Evolutionary conservation across 2,797 vertebrate species (phyloP), one percentile per base, ranked within the genome.

Genomic region (Petrocephalus schoutedeni): DNA sequence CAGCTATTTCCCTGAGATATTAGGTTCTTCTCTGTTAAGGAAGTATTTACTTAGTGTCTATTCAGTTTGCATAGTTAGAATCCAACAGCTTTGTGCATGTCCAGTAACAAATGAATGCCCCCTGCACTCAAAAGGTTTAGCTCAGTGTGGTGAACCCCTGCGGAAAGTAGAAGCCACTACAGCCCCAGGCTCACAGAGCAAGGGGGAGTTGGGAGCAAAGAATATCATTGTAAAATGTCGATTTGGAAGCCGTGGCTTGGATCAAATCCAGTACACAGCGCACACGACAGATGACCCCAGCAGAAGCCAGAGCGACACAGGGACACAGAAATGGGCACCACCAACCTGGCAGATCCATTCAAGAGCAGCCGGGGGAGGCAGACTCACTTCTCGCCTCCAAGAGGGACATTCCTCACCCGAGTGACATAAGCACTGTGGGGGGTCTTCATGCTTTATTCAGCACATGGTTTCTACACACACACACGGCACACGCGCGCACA

Each of bases 141-240:
- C 9, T 6, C 21, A 21, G 2, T 49, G 16, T 56, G 82, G 45
- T 16, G n/a, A 54, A 71, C 19, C 0, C 9, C 45, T 19, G 51
- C 53, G 8, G 45, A 16, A 51, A 7, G 3, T 54, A 51, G 21
- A 49, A 14, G 41, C n/a, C 21, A 28, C 64, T 36, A 6, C 74
- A 28, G 58, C 3, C 41, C 9, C 19, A 1, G 84, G 19, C 67
- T 32, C 1, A 14, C 61, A 7, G 64, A 71, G 28, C 12, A 87
- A 61, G 23, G 51, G 67, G 54, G 9, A 90, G 80, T 87, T 84
- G 6, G 49, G 57, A 67, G 89, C 93, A 91, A 97, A 97, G 97
- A 98, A 98, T 98, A 99, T 98, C 97, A 97, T 94, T 94, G 96
- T 96, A 96, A 99, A 99, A 98, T 98, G 98, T 97, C 94, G 91